These are phyloP conservation scores for Chloropsis cyanopogon DNA, from an alignment of 2,113 vertebrate species.

Conservation along the genomic window DNA sequence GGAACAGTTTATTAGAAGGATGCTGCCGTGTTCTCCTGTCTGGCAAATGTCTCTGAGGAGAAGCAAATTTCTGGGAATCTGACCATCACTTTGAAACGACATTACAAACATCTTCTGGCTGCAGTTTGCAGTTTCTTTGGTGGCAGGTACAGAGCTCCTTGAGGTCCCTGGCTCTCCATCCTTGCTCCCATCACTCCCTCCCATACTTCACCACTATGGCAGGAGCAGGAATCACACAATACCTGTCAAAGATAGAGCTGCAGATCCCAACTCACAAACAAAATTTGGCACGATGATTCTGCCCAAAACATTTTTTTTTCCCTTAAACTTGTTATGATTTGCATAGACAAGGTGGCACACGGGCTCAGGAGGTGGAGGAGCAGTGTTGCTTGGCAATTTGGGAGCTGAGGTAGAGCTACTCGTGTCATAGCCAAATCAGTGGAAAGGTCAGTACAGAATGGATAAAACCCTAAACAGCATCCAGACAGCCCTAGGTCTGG, in stretches of 20 bases:
- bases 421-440: neutral
- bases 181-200: fast-evolving
- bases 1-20: neutral
- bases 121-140: neutral
- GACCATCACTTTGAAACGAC: neutral
- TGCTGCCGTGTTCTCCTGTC: neutral
- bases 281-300: neutral
- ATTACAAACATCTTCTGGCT: neutral
- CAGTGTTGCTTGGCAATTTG: neutral
- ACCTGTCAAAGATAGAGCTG: neutral
- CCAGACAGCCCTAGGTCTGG: neutral
- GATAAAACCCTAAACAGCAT: neutral
- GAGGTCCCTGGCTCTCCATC: neutral
- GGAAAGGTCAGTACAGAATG: neutral
- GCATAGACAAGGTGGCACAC: neutral
- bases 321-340: neutral
- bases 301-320: neutral
- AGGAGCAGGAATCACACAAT: neutral
- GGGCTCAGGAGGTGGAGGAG: neutral
- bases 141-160: fast-evolving
- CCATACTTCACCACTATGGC: neutral
- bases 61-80: neutral
- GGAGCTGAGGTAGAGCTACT: neutral
- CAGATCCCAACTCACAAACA: neutral
- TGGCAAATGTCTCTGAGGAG: neutral